Base-by-base conservation (phyloP, 2,888 invertebrate species). In the Meta bourneti region DNA sequence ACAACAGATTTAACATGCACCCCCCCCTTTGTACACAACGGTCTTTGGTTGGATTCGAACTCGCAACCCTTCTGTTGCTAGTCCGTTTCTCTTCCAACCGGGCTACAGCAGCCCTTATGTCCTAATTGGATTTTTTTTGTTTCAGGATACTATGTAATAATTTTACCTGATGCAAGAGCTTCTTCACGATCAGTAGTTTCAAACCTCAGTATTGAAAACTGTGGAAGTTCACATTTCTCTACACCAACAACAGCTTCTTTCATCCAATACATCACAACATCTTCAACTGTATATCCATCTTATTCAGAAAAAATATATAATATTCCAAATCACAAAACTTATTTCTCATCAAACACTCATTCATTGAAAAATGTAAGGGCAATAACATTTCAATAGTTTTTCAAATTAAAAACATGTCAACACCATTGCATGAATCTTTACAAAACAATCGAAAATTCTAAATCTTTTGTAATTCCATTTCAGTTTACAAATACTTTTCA, bases 211-310 rank as follows among this genome's bases (percentile, higher is more conserved):
- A 99, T 98, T 83, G 98, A 98, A 95, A 99, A 99, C 95, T 99
- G 99, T 8, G 99, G 99, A 93, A 99, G 95, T 95, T 99, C 97
- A 0, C 99, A 98, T 94, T 98, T 97, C 94, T 98, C 98, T 0
- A 99, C 98, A 0, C 99, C 99, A 89, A 98, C 96, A 0, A 99
- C 98, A 0, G 99, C 98, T 0, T 97, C 97, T 92, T 97, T 97
- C 94, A 97, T 98, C 99, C 99, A 99, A 95, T 98, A 98, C 98
- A 99, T 99, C 86, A 98, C 97, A 84, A 99, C 99, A 94, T 99
- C 99, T 88, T 97, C 96, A 89, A 99, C 98, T 5, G 99, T 99
- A 96, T 99, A 99, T 19, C 99, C 99, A 96, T 98, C 98, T 98
- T 34, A 19, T 19, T 19, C 49, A 48, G 79, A 52, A 90, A 51